Percentiles rank a stretch among this genome's conserved stretches.
phyloP scores from a whole-genome alignment of 2,888 invertebrate species.

The Epiblema foenella region DNA sequence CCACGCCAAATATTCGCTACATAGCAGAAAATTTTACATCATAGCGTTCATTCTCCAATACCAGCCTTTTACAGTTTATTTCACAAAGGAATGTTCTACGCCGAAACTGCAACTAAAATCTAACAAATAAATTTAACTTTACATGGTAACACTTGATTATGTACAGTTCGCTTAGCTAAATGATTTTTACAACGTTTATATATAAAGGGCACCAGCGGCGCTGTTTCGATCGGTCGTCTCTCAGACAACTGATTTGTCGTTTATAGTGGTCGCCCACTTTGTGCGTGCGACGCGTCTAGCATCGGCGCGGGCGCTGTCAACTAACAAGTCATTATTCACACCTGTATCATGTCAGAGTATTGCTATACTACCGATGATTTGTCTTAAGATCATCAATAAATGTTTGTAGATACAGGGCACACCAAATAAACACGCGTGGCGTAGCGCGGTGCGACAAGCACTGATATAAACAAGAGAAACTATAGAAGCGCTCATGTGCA shows the following conservation, averaged over 20 bases:
- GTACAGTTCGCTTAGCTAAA: conserved; percentile 29
- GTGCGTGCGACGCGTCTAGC: not conserved
- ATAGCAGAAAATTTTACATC: not conserved
- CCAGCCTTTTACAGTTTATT: not conserved
- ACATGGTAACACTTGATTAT: conserved; percentile 38
- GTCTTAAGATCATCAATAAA: conserved; percentile 3
- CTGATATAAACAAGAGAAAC: not conserved
- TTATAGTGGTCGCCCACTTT: conserved; percentile 39
- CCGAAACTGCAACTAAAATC: conserved; percentile 28
- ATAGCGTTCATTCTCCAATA: not conserved
- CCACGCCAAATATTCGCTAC: not conserved
- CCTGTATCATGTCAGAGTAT: not conserved
- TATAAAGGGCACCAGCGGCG: conserved; percentile 42
- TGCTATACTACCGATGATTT: not conserved
- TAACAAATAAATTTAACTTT: conserved; percentile 31
- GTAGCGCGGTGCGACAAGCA: too few species aligned
- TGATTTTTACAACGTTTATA: conserved; percentile 28
- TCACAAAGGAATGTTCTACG: conserved; percentile 13
- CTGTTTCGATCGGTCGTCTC: conserved; percentile 47
- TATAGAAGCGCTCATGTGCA: not conserved
- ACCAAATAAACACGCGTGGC: too few species aligned
- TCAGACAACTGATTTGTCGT: conserved; percentile 40
- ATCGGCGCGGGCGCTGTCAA: not conserved
- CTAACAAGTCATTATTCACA: not conserved
- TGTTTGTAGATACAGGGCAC: not conserved